Evolutionary conservation across 2,113 vertebrate genomes (phyloP).

Genomic region (Physeter macrocephalus): DNA sequence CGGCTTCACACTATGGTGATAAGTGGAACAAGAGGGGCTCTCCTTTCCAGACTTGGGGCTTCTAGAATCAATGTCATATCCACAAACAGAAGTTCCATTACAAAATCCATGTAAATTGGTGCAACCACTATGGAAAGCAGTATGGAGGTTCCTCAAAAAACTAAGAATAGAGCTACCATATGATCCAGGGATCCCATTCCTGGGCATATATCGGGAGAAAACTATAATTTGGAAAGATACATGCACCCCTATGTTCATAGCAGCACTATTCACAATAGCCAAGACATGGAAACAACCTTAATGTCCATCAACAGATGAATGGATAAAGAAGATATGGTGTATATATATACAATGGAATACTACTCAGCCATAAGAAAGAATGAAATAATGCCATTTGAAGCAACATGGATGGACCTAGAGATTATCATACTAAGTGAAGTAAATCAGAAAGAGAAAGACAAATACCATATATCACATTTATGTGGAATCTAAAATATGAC

Average conservation of each 20-base stretch:
- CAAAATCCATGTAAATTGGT: not conserved
- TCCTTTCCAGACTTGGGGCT: not conserved
- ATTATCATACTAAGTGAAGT: not conserved
- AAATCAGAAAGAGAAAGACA: not conserved
- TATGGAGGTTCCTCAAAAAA: not conserved
- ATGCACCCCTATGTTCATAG: not conserved
- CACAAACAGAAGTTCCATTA: not conserved
- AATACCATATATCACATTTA: not conserved
- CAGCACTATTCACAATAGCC: not conserved
- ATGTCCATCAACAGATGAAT: not conserved
- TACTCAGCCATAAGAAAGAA: not conserved
- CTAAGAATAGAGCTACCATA: not conserved
- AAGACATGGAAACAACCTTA: not conserved
- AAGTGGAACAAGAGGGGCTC: not conserved
- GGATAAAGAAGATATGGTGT: not conserved
- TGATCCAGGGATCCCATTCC: not conserved
- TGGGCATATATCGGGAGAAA: not conserved
- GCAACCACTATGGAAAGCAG: not conserved
- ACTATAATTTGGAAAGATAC: not conserved
- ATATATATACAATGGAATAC: not conserved
- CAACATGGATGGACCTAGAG: not conserved
- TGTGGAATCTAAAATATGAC: not conserved
- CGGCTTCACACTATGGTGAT: not conserved
- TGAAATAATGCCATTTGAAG: not conserved
- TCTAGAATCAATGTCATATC: not conserved